phyloP scores from a whole-genome alignment of 2,797 vertebrate genomes.

The Acrocephalus scirpaceus region DNA sequence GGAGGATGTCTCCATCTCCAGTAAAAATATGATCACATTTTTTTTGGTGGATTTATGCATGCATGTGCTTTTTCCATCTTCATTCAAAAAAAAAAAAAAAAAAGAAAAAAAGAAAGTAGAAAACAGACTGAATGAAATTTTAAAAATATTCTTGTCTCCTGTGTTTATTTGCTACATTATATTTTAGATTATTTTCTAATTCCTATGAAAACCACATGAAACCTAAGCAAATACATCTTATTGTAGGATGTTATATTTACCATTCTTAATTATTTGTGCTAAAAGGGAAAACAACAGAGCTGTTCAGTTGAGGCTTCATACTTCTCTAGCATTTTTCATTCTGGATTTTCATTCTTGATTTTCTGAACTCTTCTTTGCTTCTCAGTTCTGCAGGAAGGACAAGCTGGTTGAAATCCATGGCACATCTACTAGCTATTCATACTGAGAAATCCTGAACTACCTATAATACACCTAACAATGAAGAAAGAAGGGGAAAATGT shows the following conservation, averaged over 20 bases:
- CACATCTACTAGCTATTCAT: not conserved
- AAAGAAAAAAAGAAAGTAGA: not conserved
- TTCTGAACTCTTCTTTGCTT: not conserved
- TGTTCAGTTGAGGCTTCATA: not conserved
- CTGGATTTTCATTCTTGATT: not conserved
- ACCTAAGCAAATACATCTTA: not conserved
- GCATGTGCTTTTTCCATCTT: not conserved
- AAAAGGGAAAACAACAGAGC: not conserved
- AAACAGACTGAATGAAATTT: not conserved
- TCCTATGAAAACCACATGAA: not conserved
- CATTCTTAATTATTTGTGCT: not conserved
- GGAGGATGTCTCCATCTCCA: not conserved
- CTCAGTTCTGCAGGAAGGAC: not conserved
- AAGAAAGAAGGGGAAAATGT: not conserved
- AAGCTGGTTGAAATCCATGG: not conserved
- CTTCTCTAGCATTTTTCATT: not conserved
- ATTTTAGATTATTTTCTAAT: not conserved
- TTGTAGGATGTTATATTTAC: not conserved
- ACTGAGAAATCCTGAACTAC: not conserved
- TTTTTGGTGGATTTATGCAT: not conserved
- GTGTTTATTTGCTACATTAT: not conserved
- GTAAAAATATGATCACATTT: not conserved
- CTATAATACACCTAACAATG: not conserved
- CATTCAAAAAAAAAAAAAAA: not conserved
- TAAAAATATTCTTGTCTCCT: not conserved